Evolutionary conservation across 1,140 invertebrate species (phyloP), one percentile per base, ranked within the genome.

Genomic region (Drosophila kohkoa): DNA sequence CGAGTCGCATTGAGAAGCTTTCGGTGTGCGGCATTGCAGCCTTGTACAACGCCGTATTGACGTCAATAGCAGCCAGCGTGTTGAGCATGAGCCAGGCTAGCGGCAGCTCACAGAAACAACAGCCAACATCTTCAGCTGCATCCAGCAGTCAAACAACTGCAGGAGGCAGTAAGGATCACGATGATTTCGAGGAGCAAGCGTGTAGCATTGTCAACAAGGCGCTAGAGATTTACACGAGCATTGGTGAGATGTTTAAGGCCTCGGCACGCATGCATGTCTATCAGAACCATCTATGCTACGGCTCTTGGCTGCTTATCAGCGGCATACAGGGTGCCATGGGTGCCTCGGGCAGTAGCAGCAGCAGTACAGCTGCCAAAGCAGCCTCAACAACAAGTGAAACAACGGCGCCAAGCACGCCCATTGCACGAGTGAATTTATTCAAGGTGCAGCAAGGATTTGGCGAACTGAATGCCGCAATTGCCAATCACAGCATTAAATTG

Each of bases 281-380:
- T 70, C 97, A 98, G 93, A 99, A 98, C 93, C 95, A 98, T 87
- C 93, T 98, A 51, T 94, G 98, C 91, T 95, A 97, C 75, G 97
- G 97, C 6, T 96, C 96, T 0, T 98, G 97, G 97, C 93, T 98
- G 25, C 92, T 98, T 11, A 94, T 98, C 13, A 96, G 96, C 60
- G 97, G 97, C 7, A 93, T 98, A n/a, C 97, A 98, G 32, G 94
- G 94, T 8, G 94, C 94, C 1, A 93, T 94, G 32, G 93, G 92
- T 1, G 93, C 93, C 7, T 92, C 92, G 0, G 93, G 92, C 16
- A 55, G 58, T 10, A 55, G 58, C 48, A 20, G 20, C 48, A 20
- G 20, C 58, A 79, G 66, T 7, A 15, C 74, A 32, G 41, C 64
- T 4, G 60, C 10, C 16, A 89, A 59, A 57, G 52, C 16, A 30